phyloP scores from a whole-genome alignment of 2,113 vertebrate genomes.

The Colinus virginianus region DNA sequence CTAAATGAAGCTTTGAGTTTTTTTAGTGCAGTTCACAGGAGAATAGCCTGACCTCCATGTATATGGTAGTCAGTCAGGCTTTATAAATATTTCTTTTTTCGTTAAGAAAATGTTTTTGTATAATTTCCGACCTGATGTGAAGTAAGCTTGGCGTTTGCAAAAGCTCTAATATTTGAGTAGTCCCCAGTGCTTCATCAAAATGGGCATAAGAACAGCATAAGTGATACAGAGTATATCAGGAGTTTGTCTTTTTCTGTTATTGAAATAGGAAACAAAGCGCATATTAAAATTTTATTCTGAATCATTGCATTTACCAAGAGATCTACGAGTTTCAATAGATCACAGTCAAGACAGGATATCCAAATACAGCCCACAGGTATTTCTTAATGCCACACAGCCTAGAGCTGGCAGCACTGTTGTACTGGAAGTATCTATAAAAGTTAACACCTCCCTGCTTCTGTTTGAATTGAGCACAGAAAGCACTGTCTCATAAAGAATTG shows the following conservation, averaged over 20 bases:
- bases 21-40: background rate
- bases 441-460: background rate
- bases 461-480: background rate
- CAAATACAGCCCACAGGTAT: background rate
- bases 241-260: background rate
- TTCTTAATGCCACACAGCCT: background rate
- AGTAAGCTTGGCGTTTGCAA: background rate
- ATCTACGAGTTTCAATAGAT: background rate
- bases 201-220: background rate
- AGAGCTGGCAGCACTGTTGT: background rate
- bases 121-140: background rate
- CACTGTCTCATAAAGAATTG: background rate
- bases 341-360: background rate
- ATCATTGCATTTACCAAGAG: background rate
- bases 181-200: background rate
- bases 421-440: background rate
- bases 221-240: background rate
- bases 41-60: background rate
- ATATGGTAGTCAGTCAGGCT: background rate
- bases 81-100: background rate
- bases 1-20: slow-evolving; percentile 4
- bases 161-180: background rate
- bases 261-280: background rate
- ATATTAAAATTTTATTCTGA: background rate
- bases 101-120: background rate